Evolutionary conservation across 1,140 invertebrate genomes (phyloP), one percentile per base, ranked within the genome.

Genomic region (Drosophila neocordata): DNA sequence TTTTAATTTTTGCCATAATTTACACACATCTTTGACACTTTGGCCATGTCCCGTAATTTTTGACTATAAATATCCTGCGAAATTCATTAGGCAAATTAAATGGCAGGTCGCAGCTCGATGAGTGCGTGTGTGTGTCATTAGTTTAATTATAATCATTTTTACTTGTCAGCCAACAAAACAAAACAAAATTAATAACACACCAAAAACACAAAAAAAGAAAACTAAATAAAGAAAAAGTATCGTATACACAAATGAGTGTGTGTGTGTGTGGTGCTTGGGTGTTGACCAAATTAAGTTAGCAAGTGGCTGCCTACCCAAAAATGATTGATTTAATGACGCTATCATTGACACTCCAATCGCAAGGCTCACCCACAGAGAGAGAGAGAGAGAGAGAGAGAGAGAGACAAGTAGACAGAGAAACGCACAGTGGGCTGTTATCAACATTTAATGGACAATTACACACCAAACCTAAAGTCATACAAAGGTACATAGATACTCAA

Each of bases 141-240:
- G 74, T 77, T 73, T 77, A 77, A 77, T 77, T 77, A 77, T 73
- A 73, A 73, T 73, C 70, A 77, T 77, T 77, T 77, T 73, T 77
- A 69, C 57, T 65, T 77, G 74, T 77, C 74, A 62, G 57, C 65
- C 24, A 76, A 63, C 52, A 58, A 48, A 70, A 57, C 13, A 58
- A 15, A 56, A 53, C 64, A 52, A 48, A 68, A 74, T 65, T 61
- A 72, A 68, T 56, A 56, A 56, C 53, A 56, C 15, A 18, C 27
- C 1, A 56, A 51, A 53, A 31, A 48, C 48, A 69, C 20, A 48
- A 59, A 69, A 72, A 52, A 67, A 67, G 55, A 66, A 61, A 61
- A 12, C 18, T 27, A 35, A 35, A 56, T 18, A 56, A 48, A 15
- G 15, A 8, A 18, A 20, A 13, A 52, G 20, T 24, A 22, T 20